Base-by-base conservation (phyloP, 1,140 invertebrate genomes). In the Procambarus virginalis region DNA sequence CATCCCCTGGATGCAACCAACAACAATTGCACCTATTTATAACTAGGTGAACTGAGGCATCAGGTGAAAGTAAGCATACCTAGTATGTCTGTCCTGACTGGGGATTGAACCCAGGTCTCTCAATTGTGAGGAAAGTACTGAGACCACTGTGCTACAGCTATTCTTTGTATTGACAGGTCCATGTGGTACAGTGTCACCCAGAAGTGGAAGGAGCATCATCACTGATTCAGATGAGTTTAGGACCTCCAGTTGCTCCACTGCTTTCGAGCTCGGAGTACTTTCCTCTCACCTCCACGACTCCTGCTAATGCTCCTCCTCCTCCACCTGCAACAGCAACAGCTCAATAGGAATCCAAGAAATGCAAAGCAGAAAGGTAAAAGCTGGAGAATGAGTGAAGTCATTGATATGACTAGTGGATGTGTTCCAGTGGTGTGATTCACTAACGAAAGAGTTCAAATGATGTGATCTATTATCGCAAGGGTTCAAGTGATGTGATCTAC, bases 191-290 rank as follows among this genome's bases (percentile, higher is more conserved):
- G 79, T 90, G 89, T 73, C 91, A 92, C 80, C 91, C 91, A 58
- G 91, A 92, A 45, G 84, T 92, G 46, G 91, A 92, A 79, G 91
- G 91, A n/a, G 91, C 91, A 2, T 90, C 91, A n/a, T 92, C 91
- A 22, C 84, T 92, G 3, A 89, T 92, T 17, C 91, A 92, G 64
- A 92, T 92, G 91, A 92, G 91, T 78, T 68, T 92, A 22, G 91
- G 91, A 6, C 87, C 89, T 46, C 83, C 89, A 3, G 83, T 86
- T 22, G 83, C 83, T 55, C 84, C 84, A 5, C 48, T 90, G 17
- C 51, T 84, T 0, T 14, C 73, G 22, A 34, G 68, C 22, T 34
- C 68, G 6, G 68, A 73, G 20, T 73, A 73, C 68, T 73, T n/a
- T 9, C 3, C 68, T 73, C 68, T 73, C n/a, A 34, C 68, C 22